Base-by-base conservation (phyloP, 2,113 vertebrate species). In the Prietella phreatophila region DNA sequence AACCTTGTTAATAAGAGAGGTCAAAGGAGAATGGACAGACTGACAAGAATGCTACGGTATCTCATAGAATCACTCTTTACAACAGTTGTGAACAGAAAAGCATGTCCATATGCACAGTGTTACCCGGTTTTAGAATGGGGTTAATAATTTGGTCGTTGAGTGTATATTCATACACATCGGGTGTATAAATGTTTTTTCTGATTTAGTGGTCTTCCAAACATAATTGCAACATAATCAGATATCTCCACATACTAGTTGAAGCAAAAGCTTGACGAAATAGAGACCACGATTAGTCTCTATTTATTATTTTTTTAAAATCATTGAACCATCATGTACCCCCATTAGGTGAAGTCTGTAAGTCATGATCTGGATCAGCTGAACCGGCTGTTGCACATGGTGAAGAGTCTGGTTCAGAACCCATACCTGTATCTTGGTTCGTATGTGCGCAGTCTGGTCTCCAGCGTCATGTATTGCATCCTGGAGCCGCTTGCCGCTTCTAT, bases 401-500 rank as follows among this genome's bases (percentile, higher is more conserved):
- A 96, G 69, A 97, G 97, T 90, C 93, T 99, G 86, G 94, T 98
- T 81, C 96, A 96, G 91, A 99, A 98, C 89, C 97, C 97, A 0
- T 97, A 96, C 91, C 92, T 99, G 83, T 97, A 96, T 92, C 92
- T 99, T 93, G 97, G 97, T 55, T 96, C 97, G 1, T 98, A 98
- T 0, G 96, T 97, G 1, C 96, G 96, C 67, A 98, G 96, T 90
- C 93, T 99, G 65, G 96, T 98, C 19, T 96, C 95, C 93, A 99
- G 97, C 0, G 97, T 99, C 90, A 96, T 97, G 93, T 99, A 99
- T 94, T 99, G 97, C 76, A 97, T 98, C 88, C 90, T 98, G 86
- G 97, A 99, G 93, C 97, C 97, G 0, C 94, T 99, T 81, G 97
- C 97, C 0, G 97, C 97, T 63, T 99, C 97, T 92, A 98, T 99